phyloP scores from a whole-genome alignment of 2,797 vertebrate genomes.

The Tokudaia muenninki region DNA sequence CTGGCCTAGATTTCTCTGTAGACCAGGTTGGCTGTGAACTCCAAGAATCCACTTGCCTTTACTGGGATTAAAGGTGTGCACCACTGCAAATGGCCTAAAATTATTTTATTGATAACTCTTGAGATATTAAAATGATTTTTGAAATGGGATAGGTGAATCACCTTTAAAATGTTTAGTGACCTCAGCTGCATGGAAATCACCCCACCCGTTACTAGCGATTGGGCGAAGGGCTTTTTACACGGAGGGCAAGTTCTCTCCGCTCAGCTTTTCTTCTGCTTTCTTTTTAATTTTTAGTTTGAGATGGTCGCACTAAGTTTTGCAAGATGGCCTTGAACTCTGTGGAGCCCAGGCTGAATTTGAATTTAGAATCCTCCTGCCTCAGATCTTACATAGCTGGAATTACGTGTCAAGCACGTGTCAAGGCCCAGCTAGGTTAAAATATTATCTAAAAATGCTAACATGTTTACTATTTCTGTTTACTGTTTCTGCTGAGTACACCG shows the following conservation, averaged over 20 bases:
- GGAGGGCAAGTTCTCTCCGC: not conserved
- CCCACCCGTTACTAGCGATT: no score
- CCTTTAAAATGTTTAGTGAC: constrained; percentile 50
- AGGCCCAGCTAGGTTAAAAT: not conserved
- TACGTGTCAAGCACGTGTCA: not conserved
- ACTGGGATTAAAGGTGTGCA: not conserved
- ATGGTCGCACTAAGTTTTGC: not conserved
- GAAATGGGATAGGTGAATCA: constrained; percentile 26
- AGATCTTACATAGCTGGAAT: not conserved
- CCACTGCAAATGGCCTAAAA: not conserved
- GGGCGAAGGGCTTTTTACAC: not conserved
- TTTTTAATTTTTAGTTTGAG: not conserved
- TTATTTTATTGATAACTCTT: not conserved
- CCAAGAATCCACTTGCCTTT: not conserved
- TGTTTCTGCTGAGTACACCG: constrained; percentile 34
- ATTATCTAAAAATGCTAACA: not conserved
- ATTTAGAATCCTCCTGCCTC: not conserved
- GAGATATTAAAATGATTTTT: constrained; percentile 63
- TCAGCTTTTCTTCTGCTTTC: not conserved
- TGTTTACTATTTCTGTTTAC: constrained; percentile 38
- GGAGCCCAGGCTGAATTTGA: not conserved
- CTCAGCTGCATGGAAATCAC: not conserved
- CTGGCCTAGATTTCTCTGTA: not conserved
- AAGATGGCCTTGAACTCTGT: not conserved
- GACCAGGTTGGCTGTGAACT: not conserved